These are phyloP conservation scores for Babyrousa celebensis DNA, from an alignment of 2,797 vertebrate species.

Conservation along the genomic window DNA sequence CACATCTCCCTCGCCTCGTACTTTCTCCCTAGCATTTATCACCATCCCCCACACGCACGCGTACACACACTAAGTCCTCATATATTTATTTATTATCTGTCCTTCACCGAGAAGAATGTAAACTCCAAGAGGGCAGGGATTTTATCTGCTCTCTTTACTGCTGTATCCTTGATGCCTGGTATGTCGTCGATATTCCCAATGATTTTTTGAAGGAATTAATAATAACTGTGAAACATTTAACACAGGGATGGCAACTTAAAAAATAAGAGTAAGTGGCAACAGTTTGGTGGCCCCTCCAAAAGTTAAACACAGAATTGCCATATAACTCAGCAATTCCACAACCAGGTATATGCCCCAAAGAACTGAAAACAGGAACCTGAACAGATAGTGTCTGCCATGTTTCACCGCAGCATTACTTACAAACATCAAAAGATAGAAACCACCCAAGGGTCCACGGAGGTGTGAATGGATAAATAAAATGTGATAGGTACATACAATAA, in stretches of 20 bases:
- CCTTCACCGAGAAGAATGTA: not conserved
- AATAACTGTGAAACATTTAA: not conserved
- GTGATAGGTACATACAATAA: too few relatives aligned
- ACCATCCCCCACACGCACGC: fast-evolving
- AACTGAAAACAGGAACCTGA: not conserved
- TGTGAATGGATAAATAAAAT: not conserved
- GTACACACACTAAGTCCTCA: not conserved
- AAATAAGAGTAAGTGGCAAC: not conserved
- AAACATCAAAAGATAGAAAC: not conserved
- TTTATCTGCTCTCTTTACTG: not conserved
- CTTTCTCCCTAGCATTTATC: not conserved
- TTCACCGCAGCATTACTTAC: not conserved
- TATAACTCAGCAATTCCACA: not conserved
- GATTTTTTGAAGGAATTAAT: not conserved
- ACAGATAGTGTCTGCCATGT: not conserved
- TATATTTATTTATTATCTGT: not conserved
- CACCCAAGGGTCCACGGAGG: not conserved
- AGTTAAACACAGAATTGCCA: not conserved
- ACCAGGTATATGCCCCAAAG: not conserved
- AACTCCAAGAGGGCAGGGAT: not conserved
- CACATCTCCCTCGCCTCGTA: too few relatives aligned
- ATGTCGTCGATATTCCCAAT: not conserved
- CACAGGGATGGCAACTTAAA: not conserved
- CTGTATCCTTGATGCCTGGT: not conserved
- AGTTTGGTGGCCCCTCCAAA: not conserved